Evolutionary conservation across 2,113 vertebrate genomes (phyloP).

Genomic region (Engystomops pustulosus): DNA sequence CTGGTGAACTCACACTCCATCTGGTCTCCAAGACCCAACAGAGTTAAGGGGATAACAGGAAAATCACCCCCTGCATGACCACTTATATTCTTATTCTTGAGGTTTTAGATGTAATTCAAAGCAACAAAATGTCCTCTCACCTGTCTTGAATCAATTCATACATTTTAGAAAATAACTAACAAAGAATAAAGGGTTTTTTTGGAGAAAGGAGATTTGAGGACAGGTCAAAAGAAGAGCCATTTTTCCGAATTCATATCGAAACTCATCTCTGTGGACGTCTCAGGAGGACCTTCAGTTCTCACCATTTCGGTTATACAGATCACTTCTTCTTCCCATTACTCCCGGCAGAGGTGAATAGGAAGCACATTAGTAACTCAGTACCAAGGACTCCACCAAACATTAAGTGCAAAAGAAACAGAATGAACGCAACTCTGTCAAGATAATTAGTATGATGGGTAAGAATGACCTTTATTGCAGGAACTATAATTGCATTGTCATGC

Average conservation of each 20-base stretch:
- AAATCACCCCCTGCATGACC: too few species aligned
- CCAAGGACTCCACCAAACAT: conserved; percentile 8
- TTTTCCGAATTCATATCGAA: too few species aligned
- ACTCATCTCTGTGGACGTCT: too few species aligned
- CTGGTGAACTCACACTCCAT: too few species aligned
- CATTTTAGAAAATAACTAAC: too few species aligned
- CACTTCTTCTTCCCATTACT: background rate
- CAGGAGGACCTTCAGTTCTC: background rate
- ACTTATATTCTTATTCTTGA: too few species aligned
- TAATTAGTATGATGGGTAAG: conserved; percentile 67
- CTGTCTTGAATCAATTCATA: too few species aligned
- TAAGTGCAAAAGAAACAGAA: conserved; percentile 53
- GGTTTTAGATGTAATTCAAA: background rate
- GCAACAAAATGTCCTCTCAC: too few species aligned
- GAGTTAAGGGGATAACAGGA: too few species aligned
- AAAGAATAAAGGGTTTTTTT: background rate
- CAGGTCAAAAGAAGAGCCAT: too few species aligned
- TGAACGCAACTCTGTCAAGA: conserved; percentile 60
- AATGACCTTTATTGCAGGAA: conserved; percentile 67
- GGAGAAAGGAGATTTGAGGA: background rate
- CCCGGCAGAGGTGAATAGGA: background rate
- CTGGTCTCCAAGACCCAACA: too few species aligned
- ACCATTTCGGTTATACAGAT: background rate
- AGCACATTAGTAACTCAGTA: conserved; percentile 32
- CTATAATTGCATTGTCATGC: conserved; percentile 67